Evolutionary conservation across 1,140 invertebrate genomes (phyloP).

Genomic region (Drosophila bipectinata): DNA sequence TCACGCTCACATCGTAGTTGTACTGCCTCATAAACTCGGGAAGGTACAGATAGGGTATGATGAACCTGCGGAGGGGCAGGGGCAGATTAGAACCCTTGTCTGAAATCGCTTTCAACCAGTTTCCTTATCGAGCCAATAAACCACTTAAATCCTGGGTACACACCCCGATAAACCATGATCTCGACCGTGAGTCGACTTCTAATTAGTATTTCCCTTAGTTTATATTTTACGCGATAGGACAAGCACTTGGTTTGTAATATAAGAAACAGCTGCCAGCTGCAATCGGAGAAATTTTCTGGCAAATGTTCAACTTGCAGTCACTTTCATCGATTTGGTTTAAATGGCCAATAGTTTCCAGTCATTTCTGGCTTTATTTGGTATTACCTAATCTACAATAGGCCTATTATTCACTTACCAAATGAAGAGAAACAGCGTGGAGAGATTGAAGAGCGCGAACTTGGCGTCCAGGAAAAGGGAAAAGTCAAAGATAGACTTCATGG

Average conservation of each 20-base stretch:
- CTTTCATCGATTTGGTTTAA: conserved; percentile 18
- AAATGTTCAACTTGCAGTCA: conserved; percentile 28
- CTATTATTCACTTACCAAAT: conserved; percentile 86
- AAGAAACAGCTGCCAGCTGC: conserved; percentile 53
- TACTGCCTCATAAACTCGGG: conserved; percentile 89
- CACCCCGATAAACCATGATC: conserved; percentile 6
- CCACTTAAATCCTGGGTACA: neutral
- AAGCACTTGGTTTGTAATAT: neutral
- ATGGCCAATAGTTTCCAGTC: neutral
- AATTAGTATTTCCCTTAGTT: neutral
- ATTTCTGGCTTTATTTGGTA: neutral
- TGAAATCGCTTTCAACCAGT: conserved; percentile 24
- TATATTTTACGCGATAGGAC: conserved; percentile 1
- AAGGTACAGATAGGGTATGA: conserved; percentile 95
- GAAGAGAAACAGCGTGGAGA: conserved; percentile 93
- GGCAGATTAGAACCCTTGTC: conserved; percentile 17
- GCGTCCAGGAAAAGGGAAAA: conserved; percentile 92
- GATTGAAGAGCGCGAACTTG: conserved; percentile 91
- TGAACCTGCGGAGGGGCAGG: conserved; percentile 85
- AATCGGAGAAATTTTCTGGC: conserved; percentile 36
- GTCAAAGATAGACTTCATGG: conserved; percentile 90
- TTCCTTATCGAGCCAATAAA: conserved; percentile 29
- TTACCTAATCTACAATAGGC: neutral
- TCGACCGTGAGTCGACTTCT: neutral
- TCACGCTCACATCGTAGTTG: conserved; percentile 88